Percentiles rank a stretch among this genome's conserved stretches.
These are phyloP conservation scores for Nysson spinosus DNA, from an alignment of 2,888 invertebrate species.

Conservation along the genomic window DNA sequence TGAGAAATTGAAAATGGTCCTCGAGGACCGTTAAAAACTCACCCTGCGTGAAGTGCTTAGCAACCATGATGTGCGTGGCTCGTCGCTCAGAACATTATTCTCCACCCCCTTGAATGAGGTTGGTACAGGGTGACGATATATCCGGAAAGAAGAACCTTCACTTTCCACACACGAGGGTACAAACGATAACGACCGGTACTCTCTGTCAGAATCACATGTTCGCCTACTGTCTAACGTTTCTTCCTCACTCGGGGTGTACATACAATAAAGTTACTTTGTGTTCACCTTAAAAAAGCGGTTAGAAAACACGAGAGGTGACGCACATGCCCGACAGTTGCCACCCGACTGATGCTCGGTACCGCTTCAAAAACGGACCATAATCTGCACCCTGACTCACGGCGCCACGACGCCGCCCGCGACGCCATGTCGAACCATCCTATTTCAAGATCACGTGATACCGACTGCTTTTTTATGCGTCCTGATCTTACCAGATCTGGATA, in stretches of 20 bases:
- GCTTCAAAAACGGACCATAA: constrained; percentile 44
- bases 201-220: constrained; percentile 68
- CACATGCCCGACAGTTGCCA: constrained; percentile 72
- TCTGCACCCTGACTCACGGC: constrained; percentile 36
- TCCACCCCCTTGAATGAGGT: constrained; percentile 47
- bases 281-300: constrained; percentile 28
- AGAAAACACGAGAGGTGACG: constrained; percentile 34
- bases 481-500: too few species aligned
- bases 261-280: constrained; percentile 34
- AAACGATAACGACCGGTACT: constrained; percentile 19
- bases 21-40: constrained; percentile 60
- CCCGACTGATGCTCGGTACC: constrained; percentile 69
- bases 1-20: not conserved
- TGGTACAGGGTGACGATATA: constrained; percentile 44
- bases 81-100: constrained; percentile 64
- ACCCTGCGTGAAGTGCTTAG: constrained; percentile 76
- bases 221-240: constrained; percentile 41
- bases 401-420: constrained; percentile 25
- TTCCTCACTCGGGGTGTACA: constrained; percentile 41
- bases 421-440: not conserved
- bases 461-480: too few species aligned
- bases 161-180: constrained; percentile 41
- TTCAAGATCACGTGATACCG: too few species aligned
- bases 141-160: constrained; percentile 41
- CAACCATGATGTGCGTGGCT: constrained; percentile 72